These are phyloP conservation scores for Buphagus erythrorhynchus DNA, from an alignment of 2,797 vertebrate species.

Conservation along the genomic window DNA sequence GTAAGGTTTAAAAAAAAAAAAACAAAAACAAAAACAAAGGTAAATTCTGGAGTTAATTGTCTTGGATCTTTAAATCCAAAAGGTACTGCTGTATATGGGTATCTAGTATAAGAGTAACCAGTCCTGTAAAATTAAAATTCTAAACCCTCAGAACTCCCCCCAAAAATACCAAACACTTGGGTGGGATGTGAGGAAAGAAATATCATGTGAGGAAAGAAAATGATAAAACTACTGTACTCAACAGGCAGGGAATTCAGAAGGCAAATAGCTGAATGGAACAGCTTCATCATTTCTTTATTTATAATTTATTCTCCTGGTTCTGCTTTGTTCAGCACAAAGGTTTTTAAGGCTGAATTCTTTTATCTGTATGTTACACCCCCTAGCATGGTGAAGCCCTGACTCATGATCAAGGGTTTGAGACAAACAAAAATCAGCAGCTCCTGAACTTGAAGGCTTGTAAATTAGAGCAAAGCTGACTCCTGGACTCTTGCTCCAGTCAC, in stretches of 20 bases:
- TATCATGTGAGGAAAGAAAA: neutral
- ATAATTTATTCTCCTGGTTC: neutral
- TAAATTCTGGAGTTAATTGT: neutral
- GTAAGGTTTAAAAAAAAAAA: neutral
- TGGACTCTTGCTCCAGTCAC: neutral
- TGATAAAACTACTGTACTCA: neutral
- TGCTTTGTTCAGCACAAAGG: neutral
- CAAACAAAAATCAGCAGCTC: neutral
- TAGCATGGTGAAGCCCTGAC: neutral
- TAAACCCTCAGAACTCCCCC: neutral
- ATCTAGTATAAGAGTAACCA: neutral
- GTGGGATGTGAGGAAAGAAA: neutral
- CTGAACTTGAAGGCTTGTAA: neutral
- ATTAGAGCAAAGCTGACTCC: neutral
- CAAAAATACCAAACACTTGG: neutral
- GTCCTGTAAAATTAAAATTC: neutral
- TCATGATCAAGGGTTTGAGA: neutral
- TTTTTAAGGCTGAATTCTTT: neutral
- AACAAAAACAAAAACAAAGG: neutral
- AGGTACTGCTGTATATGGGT: neutral
- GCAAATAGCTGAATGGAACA: neutral
- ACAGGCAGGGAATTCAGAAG: neutral
- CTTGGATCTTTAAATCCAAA: neutral
- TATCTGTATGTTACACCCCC: neutral
- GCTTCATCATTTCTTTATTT: conserved; percentile 8